A percentile compares a stretch with the other conserved stretches of the same genome.
These are phyloP conservation scores for Nephrotoma guestfalica DNA, from an alignment of 2,888 invertebrate species.

Conservation along the genomic window DNA sequence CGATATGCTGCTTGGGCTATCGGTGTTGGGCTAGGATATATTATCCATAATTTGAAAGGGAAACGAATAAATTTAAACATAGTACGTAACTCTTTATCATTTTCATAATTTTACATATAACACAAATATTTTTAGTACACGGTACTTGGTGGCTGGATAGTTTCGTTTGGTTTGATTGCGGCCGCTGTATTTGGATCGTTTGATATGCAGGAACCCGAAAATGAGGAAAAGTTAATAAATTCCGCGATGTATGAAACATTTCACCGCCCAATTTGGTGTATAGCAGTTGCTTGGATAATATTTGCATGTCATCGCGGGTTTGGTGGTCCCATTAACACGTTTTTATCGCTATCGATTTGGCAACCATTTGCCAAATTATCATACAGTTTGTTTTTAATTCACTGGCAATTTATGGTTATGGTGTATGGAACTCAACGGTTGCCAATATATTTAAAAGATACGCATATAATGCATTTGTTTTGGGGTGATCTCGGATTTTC, in stretches of 20 bases:
- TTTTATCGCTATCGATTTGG: slow-evolving; percentile 14
- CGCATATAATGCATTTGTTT: slow-evolving; percentile 8
- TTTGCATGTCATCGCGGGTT: slow-evolving; percentile 15
- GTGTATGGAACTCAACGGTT: slow-evolving; percentile 5
- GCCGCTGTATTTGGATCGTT: slow-evolving; percentile 11
- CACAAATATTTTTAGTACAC: too few species aligned
- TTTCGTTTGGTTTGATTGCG: slow-evolving; percentile 7
- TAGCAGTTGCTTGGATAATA: slow-evolving; percentile 15
- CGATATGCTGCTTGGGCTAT: neutral
- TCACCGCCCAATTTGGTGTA: slow-evolving; percentile 13
- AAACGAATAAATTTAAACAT: neutral
- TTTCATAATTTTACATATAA: too few species aligned
- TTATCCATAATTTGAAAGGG: neutral
- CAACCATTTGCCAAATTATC: slow-evolving; percentile 14
- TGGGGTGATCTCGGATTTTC: slow-evolving; percentile 13
- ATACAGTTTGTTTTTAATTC: slow-evolving; percentile 14
- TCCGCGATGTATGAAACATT: slow-evolving; percentile 12
- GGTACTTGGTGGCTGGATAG: slow-evolving; percentile 9
- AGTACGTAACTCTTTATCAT: neutral
- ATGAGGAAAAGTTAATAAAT: slow-evolving; percentile 6
- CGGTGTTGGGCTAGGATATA: neutral
- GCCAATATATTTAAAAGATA: neutral
- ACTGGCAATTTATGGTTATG: slow-evolving; percentile 11
- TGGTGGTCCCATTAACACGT: slow-evolving; percentile 14
- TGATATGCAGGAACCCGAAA: neutral